A percentile compares a stretch with the other conserved stretches of the same genome.
These are phyloP conservation scores for Diorhabda elongata DNA, from an alignment of 1,140 invertebrate species.

Conservation along the genomic window DNA sequence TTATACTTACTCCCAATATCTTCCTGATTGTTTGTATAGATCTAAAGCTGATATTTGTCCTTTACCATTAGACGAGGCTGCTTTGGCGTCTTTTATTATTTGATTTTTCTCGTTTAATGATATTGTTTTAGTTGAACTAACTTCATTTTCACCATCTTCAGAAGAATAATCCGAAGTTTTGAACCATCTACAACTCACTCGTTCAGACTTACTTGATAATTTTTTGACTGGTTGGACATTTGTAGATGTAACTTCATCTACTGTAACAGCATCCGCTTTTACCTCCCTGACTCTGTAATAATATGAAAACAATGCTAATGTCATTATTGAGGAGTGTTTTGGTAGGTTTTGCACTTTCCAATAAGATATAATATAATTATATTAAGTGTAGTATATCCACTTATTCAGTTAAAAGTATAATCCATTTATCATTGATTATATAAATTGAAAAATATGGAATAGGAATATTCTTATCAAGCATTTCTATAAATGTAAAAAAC, in stretches of 20 bases:
- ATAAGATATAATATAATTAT: too few species aligned
- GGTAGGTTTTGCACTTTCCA: too few species aligned
- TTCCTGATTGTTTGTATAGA: constrained; percentile 59
- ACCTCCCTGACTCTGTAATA: constrained; percentile 20
- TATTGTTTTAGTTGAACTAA: constrained; percentile 28
- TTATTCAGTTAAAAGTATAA: too few species aligned
- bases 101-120: constrained; percentile 38
- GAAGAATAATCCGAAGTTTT: constrained; percentile 54
- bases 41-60: constrained; percentile 39
- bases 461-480: too few species aligned
- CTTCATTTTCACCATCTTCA: constrained; percentile 48
- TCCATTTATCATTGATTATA: too few species aligned
- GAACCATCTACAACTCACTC: constrained; percentile 7
- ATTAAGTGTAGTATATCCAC: too few species aligned
- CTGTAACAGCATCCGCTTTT: constrained; percentile 16
- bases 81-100: constrained; percentile 33
- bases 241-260: constrained; percentile 23
- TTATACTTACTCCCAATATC: constrained; percentile 64
- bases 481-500: too few species aligned
- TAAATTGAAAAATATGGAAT: too few species aligned
- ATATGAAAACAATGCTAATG: too few species aligned
- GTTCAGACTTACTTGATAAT: constrained; percentile 8
- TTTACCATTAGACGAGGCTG: constrained; percentile 24
- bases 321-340: too few species aligned
- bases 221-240: constrained; percentile 7